A percentile compares a stretch with the other conserved stretches of the same genome.
Evolutionary conservation across 2,797 vertebrate species (phyloP).

Genomic region (Vireo griseus): DNA sequence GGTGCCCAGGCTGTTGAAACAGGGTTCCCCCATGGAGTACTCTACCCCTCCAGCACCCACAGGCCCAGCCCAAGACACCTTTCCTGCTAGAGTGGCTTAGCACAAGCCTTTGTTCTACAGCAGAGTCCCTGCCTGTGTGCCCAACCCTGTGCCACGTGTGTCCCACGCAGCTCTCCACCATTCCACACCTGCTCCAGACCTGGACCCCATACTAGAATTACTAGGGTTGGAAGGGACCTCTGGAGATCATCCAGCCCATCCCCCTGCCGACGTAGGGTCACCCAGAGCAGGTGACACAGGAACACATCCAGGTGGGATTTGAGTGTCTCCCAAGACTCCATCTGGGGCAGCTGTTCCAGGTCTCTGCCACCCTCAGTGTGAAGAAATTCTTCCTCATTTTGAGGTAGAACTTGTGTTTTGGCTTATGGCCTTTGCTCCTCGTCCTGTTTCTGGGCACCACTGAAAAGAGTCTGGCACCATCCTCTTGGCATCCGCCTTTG

Average conservation of each 20-base stretch:
- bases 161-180: fast-evolving
- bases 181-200: neutral
- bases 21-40: fast-evolving
- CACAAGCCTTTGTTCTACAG: neutral
- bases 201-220: neutral
- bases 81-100: neutral
- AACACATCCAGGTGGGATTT: fast-evolving
- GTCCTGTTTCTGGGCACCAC: fast-evolving
- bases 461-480: neutral
- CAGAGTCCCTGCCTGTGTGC: neutral
- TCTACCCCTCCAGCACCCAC: neutral
- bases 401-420: neutral
- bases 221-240: neutral
- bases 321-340: neutral
- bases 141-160: fast-evolving
- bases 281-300: neutral
- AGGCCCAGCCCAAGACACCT: too few relatives aligned
- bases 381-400: neutral
- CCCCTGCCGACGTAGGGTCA: too few relatives aligned
- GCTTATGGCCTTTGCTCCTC: neutral
- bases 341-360: neutral
- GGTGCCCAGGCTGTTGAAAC: neutral
- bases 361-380: neutral
- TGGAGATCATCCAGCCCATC: neutral
- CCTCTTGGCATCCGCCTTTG: neutral